phyloP scores from a whole-genome alignment of 2,113 vertebrate genomes.

The Psilopogon haemacephalus region DNA sequence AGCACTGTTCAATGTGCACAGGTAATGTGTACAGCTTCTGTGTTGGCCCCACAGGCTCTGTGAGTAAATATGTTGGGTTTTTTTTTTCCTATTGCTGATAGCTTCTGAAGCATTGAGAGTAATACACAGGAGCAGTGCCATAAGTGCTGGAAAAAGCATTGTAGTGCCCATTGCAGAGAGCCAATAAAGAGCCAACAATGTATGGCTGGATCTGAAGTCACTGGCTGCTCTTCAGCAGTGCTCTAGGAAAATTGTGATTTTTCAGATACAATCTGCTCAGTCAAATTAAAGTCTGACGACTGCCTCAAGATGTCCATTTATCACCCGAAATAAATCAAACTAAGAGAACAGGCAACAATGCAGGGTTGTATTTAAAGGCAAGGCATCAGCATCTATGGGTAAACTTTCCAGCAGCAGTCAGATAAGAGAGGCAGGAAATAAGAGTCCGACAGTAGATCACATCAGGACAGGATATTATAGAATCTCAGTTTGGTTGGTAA shows the following conservation, averaged over 20 bases:
- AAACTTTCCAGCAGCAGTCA: constrained; percentile 43
- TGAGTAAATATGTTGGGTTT: background rate
- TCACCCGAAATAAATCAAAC: constrained; percentile 49
- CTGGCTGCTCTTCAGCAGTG: constrained; percentile 9
- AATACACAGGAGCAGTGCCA: background rate
- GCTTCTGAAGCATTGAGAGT: background rate
- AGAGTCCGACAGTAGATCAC: constrained; percentile 51
- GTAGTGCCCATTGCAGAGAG: background rate
- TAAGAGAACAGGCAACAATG: constrained; percentile 34
- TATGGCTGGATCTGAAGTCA: constrained; percentile 24
- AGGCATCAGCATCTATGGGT: constrained; percentile 12
- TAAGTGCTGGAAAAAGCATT: background rate
- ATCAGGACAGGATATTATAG: constrained; percentile 63
- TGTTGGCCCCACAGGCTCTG: background rate
- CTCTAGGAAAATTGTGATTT: constrained; percentile 44
- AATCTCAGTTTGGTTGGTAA: constrained; percentile 41
- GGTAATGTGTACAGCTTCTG: background rate
- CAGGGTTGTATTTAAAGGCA: constrained; percentile 30
- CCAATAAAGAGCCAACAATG: background rate
- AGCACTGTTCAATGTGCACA: background rate
- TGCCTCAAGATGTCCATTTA: constrained; percentile 59
- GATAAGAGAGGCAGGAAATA: constrained; percentile 60
- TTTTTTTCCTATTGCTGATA: background rate
- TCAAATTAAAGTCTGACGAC: constrained; percentile 62
- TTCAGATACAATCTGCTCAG: constrained; percentile 55